Percentiles rank a stretch among this genome's conserved stretches.
These are phyloP conservation scores for Hozukius guyotensis DNA, from an alignment of 2,797 vertebrate species.

Conservation along the genomic window DNA sequence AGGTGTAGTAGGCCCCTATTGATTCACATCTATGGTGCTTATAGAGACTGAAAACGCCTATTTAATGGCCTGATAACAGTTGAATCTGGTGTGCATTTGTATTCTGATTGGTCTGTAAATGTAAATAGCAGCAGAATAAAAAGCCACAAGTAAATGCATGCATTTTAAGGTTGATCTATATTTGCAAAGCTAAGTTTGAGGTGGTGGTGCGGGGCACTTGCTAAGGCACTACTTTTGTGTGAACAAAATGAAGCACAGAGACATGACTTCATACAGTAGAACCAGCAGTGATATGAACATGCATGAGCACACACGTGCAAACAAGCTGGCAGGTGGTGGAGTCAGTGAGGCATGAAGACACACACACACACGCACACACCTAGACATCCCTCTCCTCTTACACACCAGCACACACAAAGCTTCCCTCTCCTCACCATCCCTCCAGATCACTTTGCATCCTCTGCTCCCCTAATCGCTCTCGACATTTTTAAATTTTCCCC, in stretches of 20 bases:
- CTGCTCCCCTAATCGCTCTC: slow-evolving; percentile 50
- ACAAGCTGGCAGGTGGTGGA: slow-evolving; percentile 47
- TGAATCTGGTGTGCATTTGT: background rate
- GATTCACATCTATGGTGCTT: no score
- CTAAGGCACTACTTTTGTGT: background rate
- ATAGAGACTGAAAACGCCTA: no score
- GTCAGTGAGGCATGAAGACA: slow-evolving; percentile 28
- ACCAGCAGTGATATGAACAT: slow-evolving; percentile 19
- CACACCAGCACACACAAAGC: slow-evolving; percentile 6
- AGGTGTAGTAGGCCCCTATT: no score
- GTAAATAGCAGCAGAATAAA: background rate
- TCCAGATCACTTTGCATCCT: slow-evolving; percentile 21
- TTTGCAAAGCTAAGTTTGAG: background rate
- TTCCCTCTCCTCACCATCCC: slow-evolving; percentile 4
- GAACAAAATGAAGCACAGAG: slow-evolving; percentile 15
- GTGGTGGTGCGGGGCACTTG: background rate
- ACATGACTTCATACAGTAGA: slow-evolving; percentile 2
- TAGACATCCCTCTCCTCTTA: slow-evolving; percentile 12
- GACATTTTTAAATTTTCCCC: slow-evolving; percentile 63
- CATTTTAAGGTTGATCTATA: background rate
- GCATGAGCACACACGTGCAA: slow-evolving; percentile 27
- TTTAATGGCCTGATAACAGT: no score
- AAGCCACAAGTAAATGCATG: background rate
- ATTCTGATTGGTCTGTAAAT: background rate
- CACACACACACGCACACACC: background rate